Evolutionary conservation across 2,113 vertebrate genomes (phyloP), one percentile per base, ranked within the genome.

Genomic region (Engystomops pustulosus): DNA sequence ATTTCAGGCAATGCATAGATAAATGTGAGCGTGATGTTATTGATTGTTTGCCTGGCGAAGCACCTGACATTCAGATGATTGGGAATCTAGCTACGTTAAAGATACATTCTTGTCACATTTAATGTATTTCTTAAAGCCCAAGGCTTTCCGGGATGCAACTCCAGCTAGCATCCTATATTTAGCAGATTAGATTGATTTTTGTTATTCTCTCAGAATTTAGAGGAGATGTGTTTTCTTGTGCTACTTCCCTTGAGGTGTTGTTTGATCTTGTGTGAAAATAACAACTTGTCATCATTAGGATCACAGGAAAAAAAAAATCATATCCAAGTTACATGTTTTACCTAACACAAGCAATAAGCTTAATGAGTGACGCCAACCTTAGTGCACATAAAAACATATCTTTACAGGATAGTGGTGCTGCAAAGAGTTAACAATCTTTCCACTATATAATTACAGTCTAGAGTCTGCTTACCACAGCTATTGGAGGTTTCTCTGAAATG

Each of bases 131-230:
- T 38, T 32, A 41, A 76, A 67, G 27, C 41, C 60, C 34, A 67
- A 78, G 60, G 41, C 60, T 67, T 69, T 55, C 60, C 45, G 49
- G 23, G 12, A 78, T 68, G 49, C 60, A 55, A 12, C 32, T 84
- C 49, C n/a, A 17, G 25, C 30, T 32, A 14, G 34, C 38, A 44
- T 68, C 75, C 62, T 85, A 85, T 85, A 85, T 79, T 85, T 85
- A 70, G 83, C 44, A 53, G 82, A 79, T 44, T 82, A 85, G 74
- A 85, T 79, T 85, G 83, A 85, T 84, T 84, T 67, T 62, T 83
- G 80, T 45, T 83, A 60, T 83, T 75, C 81, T 83, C 81, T 62
- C 62, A 49, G 70, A 62, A 55, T 79, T 41, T 58, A 78, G 25
- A 68, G 34, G 75, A 84, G 62, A 70, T 79, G 60, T 45, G 45